phyloP scores from a whole-genome alignment of 2,113 vertebrate species.

The Rhea pennata region DNA sequence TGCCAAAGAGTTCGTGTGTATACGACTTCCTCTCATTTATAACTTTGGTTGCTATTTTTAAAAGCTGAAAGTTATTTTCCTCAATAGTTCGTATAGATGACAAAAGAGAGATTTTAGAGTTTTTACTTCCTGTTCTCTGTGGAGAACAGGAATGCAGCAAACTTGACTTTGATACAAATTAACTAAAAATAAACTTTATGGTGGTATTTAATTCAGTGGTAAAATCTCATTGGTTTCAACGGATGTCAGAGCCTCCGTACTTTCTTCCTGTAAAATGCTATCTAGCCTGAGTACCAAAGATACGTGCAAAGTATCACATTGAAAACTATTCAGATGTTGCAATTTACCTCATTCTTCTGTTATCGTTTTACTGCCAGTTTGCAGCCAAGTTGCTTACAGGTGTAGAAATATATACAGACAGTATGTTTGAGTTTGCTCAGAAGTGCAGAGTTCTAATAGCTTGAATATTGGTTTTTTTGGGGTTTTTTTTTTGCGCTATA shows the following conservation, averaged over 20 bases:
- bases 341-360: background rate
- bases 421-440: background rate
- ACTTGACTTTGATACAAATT: background rate
- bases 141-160: background rate
- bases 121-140: background rate
- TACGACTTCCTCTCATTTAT: background rate
- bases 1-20: fast-evolving
- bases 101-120: background rate
- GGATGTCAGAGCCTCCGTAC: background rate
- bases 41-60: background rate
- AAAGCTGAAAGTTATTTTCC: background rate
- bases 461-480: background rate
- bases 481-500: too few relatives aligned
- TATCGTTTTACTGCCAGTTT: background rate
- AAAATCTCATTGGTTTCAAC: background rate
- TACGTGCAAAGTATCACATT: background rate
- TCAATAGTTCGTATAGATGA: background rate
- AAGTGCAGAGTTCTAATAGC: background rate
- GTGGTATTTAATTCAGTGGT: background rate
- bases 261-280: background rate
- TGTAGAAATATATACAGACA: background rate
- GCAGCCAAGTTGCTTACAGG: background rate
- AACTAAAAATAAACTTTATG: background rate
- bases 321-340: background rate
- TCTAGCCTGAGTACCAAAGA: background rate